These are phyloP conservation scores for Oophaga pumilio DNA, from an alignment of 2,113 vertebrate species.

Conservation along the genomic window DNA sequence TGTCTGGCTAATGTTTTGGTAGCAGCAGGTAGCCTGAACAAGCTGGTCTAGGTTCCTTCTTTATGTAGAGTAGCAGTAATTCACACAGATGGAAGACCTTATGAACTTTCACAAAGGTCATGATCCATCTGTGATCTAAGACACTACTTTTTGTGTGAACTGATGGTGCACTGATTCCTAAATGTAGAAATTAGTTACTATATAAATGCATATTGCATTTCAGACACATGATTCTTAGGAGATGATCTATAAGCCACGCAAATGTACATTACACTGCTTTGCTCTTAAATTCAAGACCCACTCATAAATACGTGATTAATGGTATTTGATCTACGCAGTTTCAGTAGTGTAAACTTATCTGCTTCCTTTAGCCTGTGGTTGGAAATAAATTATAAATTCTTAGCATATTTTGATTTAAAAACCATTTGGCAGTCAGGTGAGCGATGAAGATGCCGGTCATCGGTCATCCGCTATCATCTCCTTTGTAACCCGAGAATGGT, in stretches of 20 bases:
- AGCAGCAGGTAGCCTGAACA: constrained; percentile 96
- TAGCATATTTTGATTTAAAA: constrained; percentile 53
- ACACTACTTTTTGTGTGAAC: constrained; percentile 56
- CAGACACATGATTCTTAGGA: not conserved
- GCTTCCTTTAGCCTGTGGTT: constrained; percentile 8
- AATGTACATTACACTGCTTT: not conserved
- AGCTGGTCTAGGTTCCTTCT: constrained; percentile 87
- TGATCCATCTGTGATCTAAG: constrained; percentile 69
- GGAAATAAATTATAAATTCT: constrained; percentile 55
- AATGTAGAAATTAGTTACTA: not conserved
- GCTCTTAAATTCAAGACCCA: not conserved
- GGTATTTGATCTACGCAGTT: not conserved
- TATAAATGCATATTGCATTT: not conserved
- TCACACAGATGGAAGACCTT: constrained; percentile 91
- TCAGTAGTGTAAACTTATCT: not conserved
- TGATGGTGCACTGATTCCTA: constrained; percentile 42
- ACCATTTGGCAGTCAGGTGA: constrained; percentile 70
- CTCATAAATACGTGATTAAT: not conserved
- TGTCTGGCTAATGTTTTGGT: constrained; percentile 95
- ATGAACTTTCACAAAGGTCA: constrained; percentile 92
- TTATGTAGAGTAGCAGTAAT: constrained; percentile 81
- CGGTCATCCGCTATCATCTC: constrained; percentile 75
- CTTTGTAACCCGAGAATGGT: constrained; percentile 61
- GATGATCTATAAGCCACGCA: not conserved
- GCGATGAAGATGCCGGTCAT: constrained; percentile 62